phyloP scores from a whole-genome alignment of 2,888 invertebrate species.

The Strigamia transsilvanica region DNA sequence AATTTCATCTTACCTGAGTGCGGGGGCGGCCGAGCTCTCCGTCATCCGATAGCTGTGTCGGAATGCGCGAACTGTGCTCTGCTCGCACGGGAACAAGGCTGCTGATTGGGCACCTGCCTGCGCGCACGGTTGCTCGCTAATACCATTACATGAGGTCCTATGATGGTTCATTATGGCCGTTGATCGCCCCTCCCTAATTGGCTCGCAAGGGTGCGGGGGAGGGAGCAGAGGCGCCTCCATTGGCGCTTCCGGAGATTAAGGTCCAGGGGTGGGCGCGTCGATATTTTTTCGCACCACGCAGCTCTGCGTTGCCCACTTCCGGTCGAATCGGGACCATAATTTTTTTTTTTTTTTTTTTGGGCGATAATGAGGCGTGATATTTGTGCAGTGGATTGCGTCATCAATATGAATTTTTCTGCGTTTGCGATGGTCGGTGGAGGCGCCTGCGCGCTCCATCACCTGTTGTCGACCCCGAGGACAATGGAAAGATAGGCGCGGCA shows the following conservation, averaged over 20 bases:
- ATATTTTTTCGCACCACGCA: conserved; percentile 3
- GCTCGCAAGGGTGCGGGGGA: conserved; percentile 33
- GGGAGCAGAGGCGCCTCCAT: conserved; percentile 40
- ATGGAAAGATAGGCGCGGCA: conserved; percentile 29
- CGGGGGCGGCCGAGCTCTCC: conserved; percentile 13
- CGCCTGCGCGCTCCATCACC: conserved; percentile 40
- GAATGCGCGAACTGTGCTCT: conserved; percentile 21
- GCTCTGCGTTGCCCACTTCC: conserved; percentile 21
- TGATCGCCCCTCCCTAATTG: conserved; percentile 36
- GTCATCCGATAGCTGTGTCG: conserved; percentile 35
- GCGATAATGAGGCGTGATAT: conserved; percentile 12
- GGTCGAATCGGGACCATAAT: background rate
- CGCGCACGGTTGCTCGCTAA: conserved; percentile 40
- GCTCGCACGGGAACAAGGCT: conserved; percentile 33
- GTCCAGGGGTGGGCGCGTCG: conserved; percentile 22
- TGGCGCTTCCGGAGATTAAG: conserved; percentile 41
- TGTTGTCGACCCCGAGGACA: conserved; percentile 34
- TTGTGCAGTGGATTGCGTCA: conserved; percentile 25
- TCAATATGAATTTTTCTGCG: background rate
- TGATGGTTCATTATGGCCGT: conserved; percentile 35
- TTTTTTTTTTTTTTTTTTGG: background rate
- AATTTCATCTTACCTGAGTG: background rate
- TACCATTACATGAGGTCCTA: conserved; percentile 10
- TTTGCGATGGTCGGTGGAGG: conserved; percentile 23
- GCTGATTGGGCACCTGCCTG: conserved; percentile 37